phyloP scores from a whole-genome alignment of 37 sponge, comb jelly and placozoan species.

The Theonella swinhoei region DNA sequence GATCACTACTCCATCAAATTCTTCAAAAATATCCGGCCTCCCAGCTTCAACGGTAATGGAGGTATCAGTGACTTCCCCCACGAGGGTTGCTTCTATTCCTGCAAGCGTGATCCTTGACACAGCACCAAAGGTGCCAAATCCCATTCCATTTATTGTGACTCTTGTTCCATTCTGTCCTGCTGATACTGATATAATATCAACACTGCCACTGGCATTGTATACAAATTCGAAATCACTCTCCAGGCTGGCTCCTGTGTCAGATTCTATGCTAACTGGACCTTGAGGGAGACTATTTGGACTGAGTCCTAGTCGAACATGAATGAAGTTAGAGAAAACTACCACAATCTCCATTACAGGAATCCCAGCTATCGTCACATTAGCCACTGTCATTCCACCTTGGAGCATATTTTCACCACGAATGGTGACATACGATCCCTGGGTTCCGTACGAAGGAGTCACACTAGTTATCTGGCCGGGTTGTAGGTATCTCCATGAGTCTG shows the following conservation, averaged over 20 bases:
- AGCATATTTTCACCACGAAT: conserved; percentile 59
- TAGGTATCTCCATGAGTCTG: conserved; percentile 55
- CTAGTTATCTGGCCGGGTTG: conserved; percentile 29
- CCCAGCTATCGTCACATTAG: conserved; percentile 25
- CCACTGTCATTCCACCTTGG: conserved; percentile 43
- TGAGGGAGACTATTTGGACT: not conserved
- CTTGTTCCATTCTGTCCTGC: conserved; percentile 65
- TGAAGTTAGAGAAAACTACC: conserved; percentile 9
- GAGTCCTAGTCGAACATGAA: conserved; percentile 60
- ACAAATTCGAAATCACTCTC: conserved; percentile 2
- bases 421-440: conserved; percentile 64
- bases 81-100: conserved; percentile 42
- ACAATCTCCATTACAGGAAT: conserved; percentile 25
- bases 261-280: conserved; percentile 36
- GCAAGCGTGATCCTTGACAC: conserved; percentile 38
- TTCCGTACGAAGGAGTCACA: conserved; percentile 56
- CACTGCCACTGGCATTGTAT: conserved; percentile 35
- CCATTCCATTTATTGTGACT: conserved; percentile 49
- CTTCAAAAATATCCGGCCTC: conserved; percentile 23
- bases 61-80: not conserved
- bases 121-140: conserved; percentile 35
- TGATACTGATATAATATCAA: conserved; percentile 7
- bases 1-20: conserved; percentile 36
- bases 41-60: conserved; percentile 36
- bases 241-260: conserved; percentile 55